Evolutionary conservation across 2,888 invertebrate genomes (phyloP).

Genomic region (Scaptomyza tumidula): DNA sequence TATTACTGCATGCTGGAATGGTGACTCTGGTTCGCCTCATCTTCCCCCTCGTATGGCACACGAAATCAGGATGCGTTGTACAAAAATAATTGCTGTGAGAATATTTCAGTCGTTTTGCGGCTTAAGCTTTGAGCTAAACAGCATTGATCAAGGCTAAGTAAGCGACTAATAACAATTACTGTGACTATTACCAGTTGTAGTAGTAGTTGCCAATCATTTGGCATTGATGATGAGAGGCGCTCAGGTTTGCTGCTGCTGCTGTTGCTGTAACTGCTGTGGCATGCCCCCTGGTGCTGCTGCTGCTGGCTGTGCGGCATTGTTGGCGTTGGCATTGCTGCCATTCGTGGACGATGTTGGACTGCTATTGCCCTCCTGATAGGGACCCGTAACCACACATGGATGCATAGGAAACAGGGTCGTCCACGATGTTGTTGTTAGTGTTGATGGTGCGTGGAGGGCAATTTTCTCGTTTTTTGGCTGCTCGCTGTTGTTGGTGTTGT

Average conservation of each 20-base stretch:
- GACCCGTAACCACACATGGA: slow-evolving; percentile 93
- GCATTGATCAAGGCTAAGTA: slow-evolving; percentile 5
- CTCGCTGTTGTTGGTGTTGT: slow-evolving; percentile 64
- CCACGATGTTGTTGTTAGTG: slow-evolving; percentile 92
- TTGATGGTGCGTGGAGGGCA: slow-evolving; percentile 85
- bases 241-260: slow-evolving; percentile 63
- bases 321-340: slow-evolving; percentile 62
- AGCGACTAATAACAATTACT: slow-evolving; percentile 6
- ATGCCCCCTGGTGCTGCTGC: slow-evolving; percentile 25
- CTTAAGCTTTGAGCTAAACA: slow-evolving; percentile 52
- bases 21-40: slow-evolving; percentile 33
- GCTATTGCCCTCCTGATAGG: slow-evolving; percentile 89
- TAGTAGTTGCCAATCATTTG: slow-evolving; percentile 54
- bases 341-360: slow-evolving; percentile 84
- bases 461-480: slow-evolving; percentile 85
- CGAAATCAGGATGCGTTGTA: slow-evolving; percentile 72
- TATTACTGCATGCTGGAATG: slow-evolving; percentile 57
- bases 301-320: slow-evolving; percentile 26
- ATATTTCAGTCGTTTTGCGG: slow-evolving; percentile 53
- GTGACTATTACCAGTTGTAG: slow-evolving; percentile 56
- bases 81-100: slow-evolving; percentile 69
- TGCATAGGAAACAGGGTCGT: slow-evolving; percentile 94
- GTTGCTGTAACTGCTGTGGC: slow-evolving; percentile 38
- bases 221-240: slow-evolving; percentile 19
- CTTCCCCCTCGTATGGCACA: slow-evolving; percentile 63